phyloP scores from a whole-genome alignment of 2,113 vertebrate genomes.

The Lophius piscatorius region DNA sequence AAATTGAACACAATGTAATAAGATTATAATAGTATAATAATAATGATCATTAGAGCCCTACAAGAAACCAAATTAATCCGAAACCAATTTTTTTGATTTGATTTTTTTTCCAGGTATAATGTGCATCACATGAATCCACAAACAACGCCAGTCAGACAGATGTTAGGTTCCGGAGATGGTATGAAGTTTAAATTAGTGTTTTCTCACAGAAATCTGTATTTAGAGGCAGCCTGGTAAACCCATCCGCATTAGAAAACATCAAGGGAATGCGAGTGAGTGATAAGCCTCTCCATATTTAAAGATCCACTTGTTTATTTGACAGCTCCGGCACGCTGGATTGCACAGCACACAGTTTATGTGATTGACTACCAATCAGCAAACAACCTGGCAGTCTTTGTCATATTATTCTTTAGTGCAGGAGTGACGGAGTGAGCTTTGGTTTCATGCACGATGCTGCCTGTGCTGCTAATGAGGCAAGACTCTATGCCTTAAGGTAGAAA shows the following conservation, averaged over 20 bases:
- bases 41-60: too few relatives aligned
- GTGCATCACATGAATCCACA: constrained; percentile 37
- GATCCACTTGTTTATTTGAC: constrained; percentile 70
- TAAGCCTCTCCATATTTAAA: constrained; percentile 68
- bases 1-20: too few relatives aligned
- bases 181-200: constrained; percentile 51
- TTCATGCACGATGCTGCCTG: not conserved
- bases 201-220: constrained; percentile 48
- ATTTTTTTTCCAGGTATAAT: constrained; percentile 31
- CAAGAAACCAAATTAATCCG: too few relatives aligned
- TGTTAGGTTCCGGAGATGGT: constrained; percentile 31
- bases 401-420: constrained; percentile 6
- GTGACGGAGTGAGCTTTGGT: constrained; percentile 2
- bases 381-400: constrained; percentile 20
- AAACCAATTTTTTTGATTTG: constrained; percentile 5
- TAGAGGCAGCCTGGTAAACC: constrained; percentile 34
- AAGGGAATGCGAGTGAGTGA: constrained; percentile 44
- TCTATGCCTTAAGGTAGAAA: not conserved
- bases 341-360: constrained; percentile 32
- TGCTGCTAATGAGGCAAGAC: not conserved
- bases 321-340: constrained; percentile 48
- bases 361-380: constrained; percentile 54
- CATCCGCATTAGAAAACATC: constrained; percentile 56
- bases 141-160: constrained; percentile 36
- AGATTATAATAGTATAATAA: too few relatives aligned